Evolutionary conservation across 2,888 invertebrate genomes (phyloP).

Genomic region (Lymantria dispar): DNA sequence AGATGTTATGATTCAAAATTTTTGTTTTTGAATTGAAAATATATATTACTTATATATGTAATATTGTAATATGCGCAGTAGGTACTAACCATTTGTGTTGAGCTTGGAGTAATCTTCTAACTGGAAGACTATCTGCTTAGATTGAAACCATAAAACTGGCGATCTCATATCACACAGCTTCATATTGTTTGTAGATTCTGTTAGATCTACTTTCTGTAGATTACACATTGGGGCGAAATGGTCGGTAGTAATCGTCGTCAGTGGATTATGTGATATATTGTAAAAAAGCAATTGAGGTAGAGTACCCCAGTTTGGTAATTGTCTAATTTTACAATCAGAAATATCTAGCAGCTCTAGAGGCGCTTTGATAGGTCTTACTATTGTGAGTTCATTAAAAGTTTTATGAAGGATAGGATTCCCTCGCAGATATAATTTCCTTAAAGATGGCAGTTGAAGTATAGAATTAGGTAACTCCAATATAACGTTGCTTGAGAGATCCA

Average conservation of each 20-base stretch:
- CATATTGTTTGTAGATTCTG: conserved; percentile 54
- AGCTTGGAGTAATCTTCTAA: conserved; percentile 61
- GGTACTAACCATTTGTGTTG: conserved; percentile 57
- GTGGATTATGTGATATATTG: conserved; percentile 84
- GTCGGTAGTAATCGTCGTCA: conserved; percentile 67
- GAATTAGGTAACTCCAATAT: conserved; percentile 72
- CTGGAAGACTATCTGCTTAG: conserved; percentile 53
- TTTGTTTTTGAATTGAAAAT: too few relatives aligned
- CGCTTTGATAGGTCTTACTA: conserved; percentile 80
- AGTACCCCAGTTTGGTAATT: conserved; percentile 83
- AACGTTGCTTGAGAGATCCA: conserved; percentile 82
- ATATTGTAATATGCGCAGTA: neutral
- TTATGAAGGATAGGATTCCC: conserved; percentile 74
- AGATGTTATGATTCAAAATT: too few relatives aligned
- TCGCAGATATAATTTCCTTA: conserved; percentile 84
- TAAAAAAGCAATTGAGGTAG: conserved; percentile 82
- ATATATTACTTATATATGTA: neutral
- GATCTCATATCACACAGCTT: conserved; percentile 55
- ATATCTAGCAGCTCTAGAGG: conserved; percentile 83
- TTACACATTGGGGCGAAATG: conserved; percentile 85
- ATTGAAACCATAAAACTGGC: conserved; percentile 64
- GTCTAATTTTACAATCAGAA: conserved; percentile 81
- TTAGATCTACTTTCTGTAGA: conserved; percentile 80
- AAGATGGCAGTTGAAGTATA: conserved; percentile 80
- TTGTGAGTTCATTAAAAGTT: conserved; percentile 53